Conservation (phyloP, 2,888 invertebrate species). For the Aethes cnicana region DNA sequence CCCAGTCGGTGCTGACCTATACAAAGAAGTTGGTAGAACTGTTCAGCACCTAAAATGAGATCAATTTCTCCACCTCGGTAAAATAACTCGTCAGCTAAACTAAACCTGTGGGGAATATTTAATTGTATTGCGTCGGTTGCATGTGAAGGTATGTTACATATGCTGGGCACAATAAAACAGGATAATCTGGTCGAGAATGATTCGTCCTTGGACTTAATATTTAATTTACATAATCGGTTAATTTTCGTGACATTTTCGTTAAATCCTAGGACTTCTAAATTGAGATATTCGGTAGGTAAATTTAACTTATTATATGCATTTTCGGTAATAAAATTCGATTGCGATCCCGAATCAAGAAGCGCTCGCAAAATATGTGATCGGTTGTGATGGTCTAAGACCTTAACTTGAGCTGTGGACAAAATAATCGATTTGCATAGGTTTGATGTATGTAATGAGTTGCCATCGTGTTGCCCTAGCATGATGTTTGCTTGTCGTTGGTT, state of each 20-base stretch:
- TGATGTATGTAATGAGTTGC: no score
- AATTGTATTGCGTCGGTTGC: not conserved
- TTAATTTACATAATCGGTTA: not conserved
- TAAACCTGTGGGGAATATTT: not conserved
- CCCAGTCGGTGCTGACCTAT: slow-evolving; percentile 21
- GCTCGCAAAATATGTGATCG: not conserved
- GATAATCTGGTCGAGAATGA: not conserved
- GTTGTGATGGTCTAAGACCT: not conserved
- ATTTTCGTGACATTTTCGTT: not conserved
- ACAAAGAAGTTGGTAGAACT: slow-evolving; percentile 24
- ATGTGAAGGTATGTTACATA: slow-evolving; percentile 12
- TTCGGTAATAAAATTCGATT: not conserved
- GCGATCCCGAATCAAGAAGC: not conserved
- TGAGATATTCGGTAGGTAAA: not conserved
- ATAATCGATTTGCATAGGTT: not conserved
- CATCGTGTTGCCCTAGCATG: not conserved
- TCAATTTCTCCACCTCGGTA: not conserved
- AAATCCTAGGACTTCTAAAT: not conserved
- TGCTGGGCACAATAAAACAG: slow-evolving; percentile 5
- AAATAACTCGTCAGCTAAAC: slow-evolving; percentile 18
- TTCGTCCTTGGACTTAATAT: not conserved
- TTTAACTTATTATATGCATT: not conserved
- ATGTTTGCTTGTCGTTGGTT: not conserved
- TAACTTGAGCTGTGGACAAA: not conserved
- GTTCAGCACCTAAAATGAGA: slow-evolving; percentile 20